Evolutionary conservation across 2,888 invertebrate genomes (phyloP), one percentile per base, ranked within the genome.

Genomic region (Pycnomerus fuliginosus): DNA sequence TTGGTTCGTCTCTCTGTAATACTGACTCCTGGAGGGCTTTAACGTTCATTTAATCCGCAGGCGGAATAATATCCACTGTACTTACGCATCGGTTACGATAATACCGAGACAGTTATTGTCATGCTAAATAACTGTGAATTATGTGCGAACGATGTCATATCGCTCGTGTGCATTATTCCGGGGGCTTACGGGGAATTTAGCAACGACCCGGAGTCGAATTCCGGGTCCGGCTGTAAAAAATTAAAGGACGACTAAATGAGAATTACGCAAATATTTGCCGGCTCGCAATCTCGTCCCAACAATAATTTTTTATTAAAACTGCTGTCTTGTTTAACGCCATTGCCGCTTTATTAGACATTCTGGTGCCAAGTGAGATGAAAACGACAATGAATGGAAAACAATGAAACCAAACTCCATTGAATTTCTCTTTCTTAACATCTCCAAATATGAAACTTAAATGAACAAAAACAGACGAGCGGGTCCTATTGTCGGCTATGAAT

Each of bases 371-470:
- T 35, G 44, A 43, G 42, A 37, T 25, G 38, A 42, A 47, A 48
- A 48, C 22, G 39, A 48, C 48, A 48, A 48, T 50, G 52, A 53
- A 41, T 42, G 38, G 52, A 50, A 52, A 55, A 55, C 53, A 55
- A 55, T 55, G 52, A 53, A 52, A 52, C 45, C 53, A 44, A 53
- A 53, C 44, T 35, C 50, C 50, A 56, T 56, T 55, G 56, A 54
- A 53, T 53, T 47, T 43, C 44, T 50, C 50, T 47, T 52, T 48
- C 55, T 53, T 38, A 47, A 52, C 49, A 44, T 44, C 51, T 34
- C 39, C 47, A 52, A 56, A 58, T 55, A 50, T 55, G 55, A 54
- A 58, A 58, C 58, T 53, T 51, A 53, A 58, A 56, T 52, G 55
- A 53, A 54, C 55, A 55, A 56, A 56, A 53, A 56, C 55, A 48